phyloP scores from a whole-genome alignment of 1,140 invertebrate genomes.

The Amphibalanus amphitrite region DNA sequence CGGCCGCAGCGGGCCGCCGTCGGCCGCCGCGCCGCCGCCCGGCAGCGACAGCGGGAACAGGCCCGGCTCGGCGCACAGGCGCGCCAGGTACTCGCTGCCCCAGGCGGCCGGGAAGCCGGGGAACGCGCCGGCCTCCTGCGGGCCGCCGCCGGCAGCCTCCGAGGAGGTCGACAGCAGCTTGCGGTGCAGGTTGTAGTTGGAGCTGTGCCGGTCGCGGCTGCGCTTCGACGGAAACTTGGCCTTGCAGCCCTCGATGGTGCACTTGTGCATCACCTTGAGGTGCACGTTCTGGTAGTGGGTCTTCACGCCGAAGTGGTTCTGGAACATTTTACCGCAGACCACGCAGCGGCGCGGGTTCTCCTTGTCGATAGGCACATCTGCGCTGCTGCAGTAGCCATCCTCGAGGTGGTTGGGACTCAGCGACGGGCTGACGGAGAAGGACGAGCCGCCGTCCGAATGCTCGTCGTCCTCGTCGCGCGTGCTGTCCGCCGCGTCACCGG shows the following conservation, averaged over 20 bases:
- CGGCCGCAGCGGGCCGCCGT: neutral
- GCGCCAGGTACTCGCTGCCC: neutral
- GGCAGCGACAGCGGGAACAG: neutral
- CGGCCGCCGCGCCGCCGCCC: too few species aligned
- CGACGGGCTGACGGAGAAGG: neutral
- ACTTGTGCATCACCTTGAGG: constrained; percentile 88
- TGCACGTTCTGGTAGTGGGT: constrained; percentile 92
- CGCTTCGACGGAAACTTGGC: constrained; percentile 88
- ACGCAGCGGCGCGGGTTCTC: constrained; percentile 69
- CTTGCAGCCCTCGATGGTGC: constrained; percentile 88
- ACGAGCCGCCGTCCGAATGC: neutral
- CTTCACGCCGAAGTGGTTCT: constrained; percentile 87
- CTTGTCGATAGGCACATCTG: constrained; percentile 57
- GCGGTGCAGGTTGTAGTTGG: constrained; percentile 77
- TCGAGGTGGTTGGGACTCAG: constrained; percentile 9
- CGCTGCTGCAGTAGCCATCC: constrained; percentile 18
- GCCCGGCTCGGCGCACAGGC: neutral
- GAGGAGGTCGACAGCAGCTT: constrained; percentile 59
- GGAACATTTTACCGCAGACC: constrained; percentile 82
- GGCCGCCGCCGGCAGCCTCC: neutral
- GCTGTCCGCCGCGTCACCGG: neutral
- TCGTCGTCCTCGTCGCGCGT: constrained; percentile 19
- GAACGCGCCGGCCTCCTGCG: neutral
- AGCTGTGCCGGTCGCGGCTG: constrained; percentile 77
- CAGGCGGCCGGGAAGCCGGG: neutral